Conservation (phyloP, 1,140 invertebrate genomes). For the Neodiprion lecontei region DNA sequence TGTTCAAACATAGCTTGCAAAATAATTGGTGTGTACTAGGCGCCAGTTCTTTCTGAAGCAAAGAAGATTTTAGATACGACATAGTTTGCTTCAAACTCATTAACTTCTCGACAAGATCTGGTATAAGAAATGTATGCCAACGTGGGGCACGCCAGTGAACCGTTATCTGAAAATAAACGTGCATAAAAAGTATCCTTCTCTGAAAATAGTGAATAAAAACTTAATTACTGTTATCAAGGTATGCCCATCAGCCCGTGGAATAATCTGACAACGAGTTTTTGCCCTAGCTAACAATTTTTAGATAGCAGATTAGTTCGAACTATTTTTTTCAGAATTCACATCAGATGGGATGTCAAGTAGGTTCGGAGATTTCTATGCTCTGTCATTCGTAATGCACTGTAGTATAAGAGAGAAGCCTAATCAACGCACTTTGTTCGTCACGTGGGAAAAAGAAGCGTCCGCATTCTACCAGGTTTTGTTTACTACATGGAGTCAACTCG, state of each 20-base stretch:
- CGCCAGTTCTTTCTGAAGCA: background rate
- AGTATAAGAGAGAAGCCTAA: background rate
- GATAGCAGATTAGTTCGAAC: no score
- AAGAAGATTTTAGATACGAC: background rate
- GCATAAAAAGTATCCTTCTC: background rate
- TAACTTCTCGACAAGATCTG: background rate
- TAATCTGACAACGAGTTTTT: background rate
- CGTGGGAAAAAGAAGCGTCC: background rate
- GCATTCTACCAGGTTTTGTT: constrained; percentile 44
- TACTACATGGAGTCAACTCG: constrained; percentile 19
- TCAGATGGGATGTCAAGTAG: no score
- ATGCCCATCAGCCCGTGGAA: background rate
- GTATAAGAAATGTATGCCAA: background rate
- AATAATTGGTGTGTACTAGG: no score
- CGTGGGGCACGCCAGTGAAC: background rate
- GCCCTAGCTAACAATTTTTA: background rate
- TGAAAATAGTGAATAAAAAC: background rate
- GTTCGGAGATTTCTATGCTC: no score
- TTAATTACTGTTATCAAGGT: background rate
- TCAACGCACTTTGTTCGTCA: background rate
- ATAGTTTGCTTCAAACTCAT: background rate
- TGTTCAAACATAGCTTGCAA: no score
- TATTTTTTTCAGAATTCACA: no score
- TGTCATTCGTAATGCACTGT: no score
- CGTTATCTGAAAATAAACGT: constrained; percentile 1